Base-by-base conservation (phyloP, 2,888 invertebrate species). In the Magallana nippona region DNA sequence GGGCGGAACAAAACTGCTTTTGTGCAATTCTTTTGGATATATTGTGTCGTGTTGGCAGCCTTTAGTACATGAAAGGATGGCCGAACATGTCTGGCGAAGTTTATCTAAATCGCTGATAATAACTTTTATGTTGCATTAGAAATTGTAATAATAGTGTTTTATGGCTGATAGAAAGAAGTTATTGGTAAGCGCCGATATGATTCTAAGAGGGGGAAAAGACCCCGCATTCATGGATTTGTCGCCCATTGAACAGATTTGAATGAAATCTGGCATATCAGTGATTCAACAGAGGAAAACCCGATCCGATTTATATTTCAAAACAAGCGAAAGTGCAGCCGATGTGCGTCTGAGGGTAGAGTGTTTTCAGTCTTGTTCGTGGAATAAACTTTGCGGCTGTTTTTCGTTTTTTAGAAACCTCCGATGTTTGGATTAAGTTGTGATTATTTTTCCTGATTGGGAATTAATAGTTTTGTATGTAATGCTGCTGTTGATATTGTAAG, bases 91-190 rank as follows among this genome's bases (percentile, higher is more conserved):
- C 57, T 57, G 57, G 10, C 22, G 79, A 56, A 79, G 79, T 56
- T 81, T 81, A 81, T 81, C 81, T 81, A 60, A 60, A 60, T 60
- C 57, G 55, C 82, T 71, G 82, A 71, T 82, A 82, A 63, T 82
- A 63, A 82, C 82, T 82, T 71, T 82, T 82, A 82, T 82, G 71
- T 57, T 56, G 58, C 80, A 32, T 57, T 32, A 58, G 57, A 56
- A 32, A 13, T 17, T 71, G 71, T 82, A 27, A 82, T 71, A 82
- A 82, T 82, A 15, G 44, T 71, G 82, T 82, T 71, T 82, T 82
- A 71, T 81, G 44, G 55, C 44, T 19, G 32, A 55, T 77, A 71
- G 13, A 82, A 82, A 82, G 82, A 56, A 55, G 71, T 55, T 60
- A 71, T 55, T 55, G 55, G 71, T 19, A 81, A 71, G 56, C 71